Evolutionary conservation across 2,113 vertebrate species (phyloP).

Genomic region (Mesembrinibis cayennensis): DNA sequence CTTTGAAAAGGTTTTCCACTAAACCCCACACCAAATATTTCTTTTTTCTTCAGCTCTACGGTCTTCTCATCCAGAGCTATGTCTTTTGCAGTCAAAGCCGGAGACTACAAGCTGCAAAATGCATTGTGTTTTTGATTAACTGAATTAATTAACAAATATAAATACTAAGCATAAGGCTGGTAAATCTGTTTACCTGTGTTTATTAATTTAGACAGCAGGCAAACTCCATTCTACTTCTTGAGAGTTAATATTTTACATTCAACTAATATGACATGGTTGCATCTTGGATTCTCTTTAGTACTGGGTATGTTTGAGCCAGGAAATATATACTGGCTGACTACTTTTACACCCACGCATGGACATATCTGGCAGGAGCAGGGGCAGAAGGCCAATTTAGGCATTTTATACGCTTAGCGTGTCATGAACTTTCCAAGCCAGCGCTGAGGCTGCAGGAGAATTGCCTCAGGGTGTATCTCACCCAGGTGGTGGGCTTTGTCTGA

Average conservation of each 20-base stretch:
- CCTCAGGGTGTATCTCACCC: rapidly evolving
- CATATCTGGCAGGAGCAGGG: background rate
- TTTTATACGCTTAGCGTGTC: background rate
- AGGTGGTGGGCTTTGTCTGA: background rate
- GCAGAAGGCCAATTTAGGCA: background rate
- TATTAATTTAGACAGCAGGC: background rate
- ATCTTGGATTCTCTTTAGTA: background rate
- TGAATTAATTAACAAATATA: background rate
- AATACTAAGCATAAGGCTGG: background rate
- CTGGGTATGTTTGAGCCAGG: background rate
- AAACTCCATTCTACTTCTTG: background rate
- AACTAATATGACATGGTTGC: background rate
- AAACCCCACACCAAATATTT: background rate
- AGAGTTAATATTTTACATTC: background rate
- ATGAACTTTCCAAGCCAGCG: background rate
- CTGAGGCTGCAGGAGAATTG: background rate
- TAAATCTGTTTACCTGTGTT: constrained; percentile 25
- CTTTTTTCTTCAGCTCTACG: background rate
- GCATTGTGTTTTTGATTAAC: background rate
- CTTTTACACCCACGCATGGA: background rate
- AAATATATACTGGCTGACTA: background rate
- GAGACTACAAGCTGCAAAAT: background rate
- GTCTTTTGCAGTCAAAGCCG: background rate
- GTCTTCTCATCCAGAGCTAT: background rate
- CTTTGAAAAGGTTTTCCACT: background rate